phyloP scores from a whole-genome alignment of 2,888 invertebrate genomes.

The Apotomis betuletana region DNA sequence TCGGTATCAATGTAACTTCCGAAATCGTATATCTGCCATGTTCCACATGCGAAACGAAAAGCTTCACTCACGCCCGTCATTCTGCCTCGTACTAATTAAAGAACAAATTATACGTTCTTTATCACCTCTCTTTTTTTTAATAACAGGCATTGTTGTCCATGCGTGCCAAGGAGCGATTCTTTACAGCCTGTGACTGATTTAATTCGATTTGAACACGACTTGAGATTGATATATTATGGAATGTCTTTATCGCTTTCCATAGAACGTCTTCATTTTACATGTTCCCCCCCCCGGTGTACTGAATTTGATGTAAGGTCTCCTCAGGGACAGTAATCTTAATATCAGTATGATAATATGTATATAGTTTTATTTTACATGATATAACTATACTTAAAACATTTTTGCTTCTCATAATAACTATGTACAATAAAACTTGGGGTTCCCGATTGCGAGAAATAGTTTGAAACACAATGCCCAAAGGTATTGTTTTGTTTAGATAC shows the following conservation, averaged over 20 bases:
- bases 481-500: no score
- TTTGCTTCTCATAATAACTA: no score
- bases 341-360: no score
- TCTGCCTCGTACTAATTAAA: constrained; percentile 74
- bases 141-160: constrained; percentile 80
- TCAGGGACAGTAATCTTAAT: no score
- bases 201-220: constrained; percentile 75
- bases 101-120: constrained; percentile 79
- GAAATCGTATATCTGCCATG: constrained; percentile 66
- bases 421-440: no score
- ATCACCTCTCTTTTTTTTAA: constrained; percentile 78
- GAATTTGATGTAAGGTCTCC: neutral
- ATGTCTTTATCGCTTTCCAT: constrained; percentile 67
- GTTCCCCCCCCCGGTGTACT: constrained; percentile 42
- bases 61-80: constrained; percentile 78
- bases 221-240: constrained; percentile 61
- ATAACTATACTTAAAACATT: no score
- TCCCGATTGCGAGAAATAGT: no score
- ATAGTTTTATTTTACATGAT: no score
- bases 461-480: no score
- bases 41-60: constrained; percentile 74
- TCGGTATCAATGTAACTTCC: constrained; percentile 66
- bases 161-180: constrained; percentile 80
- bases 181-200: constrained; percentile 78
- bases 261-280: constrained; percentile 58